These are phyloP conservation scores for Himalopsyche kuldschensis DNA, from an alignment of 2,888 invertebrate species.

Conservation along the genomic window DNA sequence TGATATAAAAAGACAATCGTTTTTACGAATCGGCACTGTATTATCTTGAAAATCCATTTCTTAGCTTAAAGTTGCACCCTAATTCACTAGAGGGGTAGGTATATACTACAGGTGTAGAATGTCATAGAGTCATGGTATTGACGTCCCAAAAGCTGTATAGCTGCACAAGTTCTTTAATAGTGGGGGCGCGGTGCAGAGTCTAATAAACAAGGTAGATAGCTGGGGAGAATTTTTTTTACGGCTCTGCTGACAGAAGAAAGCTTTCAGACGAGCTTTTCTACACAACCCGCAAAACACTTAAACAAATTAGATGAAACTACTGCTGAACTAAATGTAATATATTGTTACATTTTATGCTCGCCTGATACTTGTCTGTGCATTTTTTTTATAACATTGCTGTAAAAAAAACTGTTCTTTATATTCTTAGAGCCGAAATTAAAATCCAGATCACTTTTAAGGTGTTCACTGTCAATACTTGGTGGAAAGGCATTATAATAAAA, in stretches of 20 bases:
- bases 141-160: background rate
- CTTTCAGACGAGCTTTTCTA: slow-evolving; percentile 14
- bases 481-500: too few species aligned
- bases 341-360: background rate
- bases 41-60: background rate
- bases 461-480: too few species aligned
- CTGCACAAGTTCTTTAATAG: background rate
- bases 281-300: slow-evolving; percentile 19
- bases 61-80: background rate
- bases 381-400: too few species aligned
- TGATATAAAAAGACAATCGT: too few species aligned
- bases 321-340: background rate
- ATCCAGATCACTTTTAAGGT: too few species aligned
- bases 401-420: too few species aligned
- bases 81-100: background rate
- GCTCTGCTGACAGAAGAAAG: slow-evolving; percentile 33
- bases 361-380: background rate
- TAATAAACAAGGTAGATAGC: slow-evolving; percentile 33
- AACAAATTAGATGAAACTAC: slow-evolving; percentile 26
- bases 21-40: background rate
- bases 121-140: background rate
- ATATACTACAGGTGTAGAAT: background rate
- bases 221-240: slow-evolving; percentile 20
- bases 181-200: slow-evolving; percentile 12
- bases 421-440: too few species aligned